Evolutionary conservation across 2,797 vertebrate species (phyloP), one percentile per base, ranked within the genome.

Genomic region (Jordanella pulchra): DNA sequence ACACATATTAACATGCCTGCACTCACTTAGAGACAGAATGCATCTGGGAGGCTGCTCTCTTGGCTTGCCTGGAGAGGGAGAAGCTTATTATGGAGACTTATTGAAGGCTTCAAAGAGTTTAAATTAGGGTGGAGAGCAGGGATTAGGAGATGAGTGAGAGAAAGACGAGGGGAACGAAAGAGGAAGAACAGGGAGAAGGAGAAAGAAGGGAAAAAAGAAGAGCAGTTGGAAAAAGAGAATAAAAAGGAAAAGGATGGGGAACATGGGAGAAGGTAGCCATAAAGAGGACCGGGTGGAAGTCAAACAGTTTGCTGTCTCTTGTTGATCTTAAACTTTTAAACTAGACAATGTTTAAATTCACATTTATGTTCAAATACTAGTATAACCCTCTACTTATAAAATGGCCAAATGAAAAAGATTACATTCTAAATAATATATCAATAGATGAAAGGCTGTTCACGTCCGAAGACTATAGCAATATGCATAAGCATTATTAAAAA

Each of bases 21-120:
- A 84, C 78, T 86, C 85, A 86, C 87, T 83, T 86, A 89, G 82
- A 65, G 77, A 75, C 82, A 86, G 86, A 89, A 92, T 77, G 87
- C 89, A 86, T 87, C 91, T 89, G 89, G 88, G 91, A 92, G 90
- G 88, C 90, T 86, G 88, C 85, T 89, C 90, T 86, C 88, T 87
- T 89, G 89, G 85, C 88, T 92, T 84, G 89, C 91, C 92, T 91
- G 89, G 87, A 93, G 92, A 93, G 89, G 89, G 87, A 92, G 90
- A 92, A 88, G 91, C 92, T 92, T 93, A 93, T 92, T 92, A 93
- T 93, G 92, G 90, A 90, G 87, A 90, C 88, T 91, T 89, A 92
- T 92, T 93, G 92, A 93, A 93, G 90, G 90, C 91, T 92, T 93
- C 92, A 93, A 93, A 93, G 92, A 93, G 91, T 92, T 92, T 92